Conservation (phyloP, 2,797 vertebrate genomes). For the Morus bassanus region DNA sequence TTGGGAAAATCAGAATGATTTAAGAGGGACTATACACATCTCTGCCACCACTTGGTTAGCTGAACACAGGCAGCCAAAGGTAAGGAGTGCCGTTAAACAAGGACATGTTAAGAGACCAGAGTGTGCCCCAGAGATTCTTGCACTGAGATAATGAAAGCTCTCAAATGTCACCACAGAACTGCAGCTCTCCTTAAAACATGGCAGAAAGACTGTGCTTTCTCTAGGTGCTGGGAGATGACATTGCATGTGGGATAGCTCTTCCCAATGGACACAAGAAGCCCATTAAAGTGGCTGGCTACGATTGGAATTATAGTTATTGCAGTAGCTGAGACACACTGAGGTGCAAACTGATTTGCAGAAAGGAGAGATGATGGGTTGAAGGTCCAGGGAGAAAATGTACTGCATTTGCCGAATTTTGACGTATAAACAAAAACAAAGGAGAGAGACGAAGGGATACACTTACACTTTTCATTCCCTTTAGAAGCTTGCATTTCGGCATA, state of each 20-base stretch:
- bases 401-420: not conserved
- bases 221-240: constrained; percentile 36
- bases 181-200: constrained; percentile 63
- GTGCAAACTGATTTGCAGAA: constrained; percentile 10
- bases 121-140: constrained; percentile 73
- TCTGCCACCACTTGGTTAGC: constrained; percentile 75
- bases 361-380: constrained; percentile 4
- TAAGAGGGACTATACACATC: constrained; percentile 73
- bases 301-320: constrained; percentile 29
- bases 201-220: not conserved
- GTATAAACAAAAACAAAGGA: constrained; percentile 2
- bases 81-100: constrained; percentile 69
- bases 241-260: constrained; percentile 53
- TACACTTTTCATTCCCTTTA: not conserved
- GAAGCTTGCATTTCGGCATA: not conserved
- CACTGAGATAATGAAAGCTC: constrained; percentile 74
- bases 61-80: constrained; percentile 70
- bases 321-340: constrained; percentile 22
- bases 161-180: constrained; percentile 66
- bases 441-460: rapidly evolving
- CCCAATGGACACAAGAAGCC: constrained; percentile 29
- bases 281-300: constrained; percentile 44
- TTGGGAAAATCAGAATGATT: constrained; percentile 81
- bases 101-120: constrained; percentile 72
- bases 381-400: not conserved